Base-by-base conservation (phyloP, 23 tunicate species). In the Pegea sp. region DNA sequence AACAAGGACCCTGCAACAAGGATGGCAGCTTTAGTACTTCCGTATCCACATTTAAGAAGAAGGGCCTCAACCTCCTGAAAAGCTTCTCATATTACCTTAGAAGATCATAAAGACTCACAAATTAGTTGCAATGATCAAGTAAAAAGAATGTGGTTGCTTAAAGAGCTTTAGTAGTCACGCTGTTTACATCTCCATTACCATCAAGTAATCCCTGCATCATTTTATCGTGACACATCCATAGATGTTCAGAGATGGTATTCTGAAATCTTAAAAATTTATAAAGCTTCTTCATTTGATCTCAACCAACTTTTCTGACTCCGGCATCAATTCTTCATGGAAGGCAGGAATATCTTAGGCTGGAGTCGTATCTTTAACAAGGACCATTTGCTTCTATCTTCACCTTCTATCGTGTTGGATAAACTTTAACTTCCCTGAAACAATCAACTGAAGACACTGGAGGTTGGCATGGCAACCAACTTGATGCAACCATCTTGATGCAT, bases 141-240 rank as follows among this genome's bases (percentile, higher is more conserved):
- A 72, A n/a, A n/a, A n/a, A n/a, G n/a, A n/a, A n/a, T n/a, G n/a
- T n/a, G 65, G 44, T 59, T 19, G 93, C 79, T 32, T 60, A 19
- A 52, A 80, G 43, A 8, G 79, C 58, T 60, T 80, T 75, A n/a
- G 93, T 79, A 1, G 93, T 71, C 26, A 80, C 93, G 48, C 72
- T 80, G 62, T 34, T 71, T 4, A 80, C 77, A 42, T 80, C 93
- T 16, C 79, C 93, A 49, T 80, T 79, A 6, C 26, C 26, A 46
- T 80, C 93, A n/a, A 38, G 59, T 23, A 80, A 42, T 4, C 93
- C 93, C 26, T 34, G 24, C 0, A 80, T 19, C 2, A 80, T 56
- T 16, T 74, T 18, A 5, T 72, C 79, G 26, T 71, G 48, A 52
- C 77, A 80, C 19, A 28, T 44, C 7, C 52, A 29, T 7, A 80